Percentiles rank a stretch among this genome's conserved stretches.
Conservation (phyloP, 2,113 vertebrate genomes). For the Gnathonemus echidnorhynchus region DNA sequence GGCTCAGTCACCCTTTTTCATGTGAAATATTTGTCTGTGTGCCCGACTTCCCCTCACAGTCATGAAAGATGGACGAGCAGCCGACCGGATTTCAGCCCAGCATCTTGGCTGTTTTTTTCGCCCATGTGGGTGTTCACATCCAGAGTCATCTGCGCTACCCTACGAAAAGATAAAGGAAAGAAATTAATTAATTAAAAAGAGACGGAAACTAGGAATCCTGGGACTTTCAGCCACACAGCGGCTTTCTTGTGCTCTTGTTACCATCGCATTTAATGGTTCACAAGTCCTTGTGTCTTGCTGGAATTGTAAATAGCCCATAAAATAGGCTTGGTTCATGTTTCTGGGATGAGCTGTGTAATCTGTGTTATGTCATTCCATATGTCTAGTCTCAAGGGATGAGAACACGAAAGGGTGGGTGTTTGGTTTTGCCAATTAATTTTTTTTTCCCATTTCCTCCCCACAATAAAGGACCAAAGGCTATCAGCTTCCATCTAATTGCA, state of each 20-base stretch:
- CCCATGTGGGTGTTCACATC: constrained; percentile 19
- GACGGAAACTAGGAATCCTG: neutral
- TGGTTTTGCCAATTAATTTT: constrained; percentile 46
- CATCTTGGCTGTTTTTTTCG: neutral
- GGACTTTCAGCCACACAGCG: neutral
- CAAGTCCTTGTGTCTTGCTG: neutral
- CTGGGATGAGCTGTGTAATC: neutral
- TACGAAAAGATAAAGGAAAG: neutral
- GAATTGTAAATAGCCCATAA: neutral
- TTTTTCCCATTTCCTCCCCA: constrained; percentile 46
- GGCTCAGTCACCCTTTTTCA: neutral
- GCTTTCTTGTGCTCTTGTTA: neutral
- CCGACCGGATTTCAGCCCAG: neutral
- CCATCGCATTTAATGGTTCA: constrained; percentile 25
- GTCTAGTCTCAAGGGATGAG: neutral
- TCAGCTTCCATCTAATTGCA: constrained; percentile 63
- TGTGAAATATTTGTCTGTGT: neutral
- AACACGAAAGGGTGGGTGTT: constrained; percentile 10
- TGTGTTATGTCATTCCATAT: neutral
- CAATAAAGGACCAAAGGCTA: constrained; percentile 45
- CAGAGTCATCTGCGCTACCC: neutral
- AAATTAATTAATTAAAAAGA: neutral
- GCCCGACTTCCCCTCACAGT: neutral
- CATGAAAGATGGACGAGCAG: neutral
- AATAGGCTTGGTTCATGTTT: neutral